Base-by-base conservation (phyloP, 2,797 vertebrate species). In the Alosa sapidissima region DNA sequence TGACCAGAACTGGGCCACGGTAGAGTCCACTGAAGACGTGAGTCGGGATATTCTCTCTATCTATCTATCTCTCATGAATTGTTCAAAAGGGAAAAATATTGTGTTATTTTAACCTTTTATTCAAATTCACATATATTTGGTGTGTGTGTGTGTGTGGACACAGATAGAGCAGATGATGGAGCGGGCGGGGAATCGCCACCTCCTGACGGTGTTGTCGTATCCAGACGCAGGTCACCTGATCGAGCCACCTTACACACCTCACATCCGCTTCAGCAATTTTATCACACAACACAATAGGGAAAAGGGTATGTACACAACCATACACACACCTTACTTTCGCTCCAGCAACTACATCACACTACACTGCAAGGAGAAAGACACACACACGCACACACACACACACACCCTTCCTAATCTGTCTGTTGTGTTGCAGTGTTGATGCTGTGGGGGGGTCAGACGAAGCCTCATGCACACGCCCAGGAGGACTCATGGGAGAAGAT, bases 401-500 rank as follows among this genome's bases (percentile, higher is more conserved):
- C 68, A 83, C 85, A 85, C 86, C 14, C 75, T 0, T 36, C 41
- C 5, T 54, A 21, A 21, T 68, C 41, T n/a, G 58, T 33, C 45
- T 8, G 82, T 81, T 90, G 86, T 87, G 14, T 55, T 55, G 52
- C 14, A 55, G 55, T 94, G 85, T 90, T 94, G 7, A 0, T 97
- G 87, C 84, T 95, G 14, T 95, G 94, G 88, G 96, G 96, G n/a
- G 96, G 97, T 83, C 89, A 94, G 68, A 91, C 94, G 62, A 95
- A 94, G 93, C 92, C 93, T 0, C 97, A 98, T 13, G 93, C 96
- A 2, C 87, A 93, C 0, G 97, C 96, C 55, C 97, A 97, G 90
- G 96, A 96, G 62, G 95, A 97, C 86, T 95, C 96, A 81, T 97
- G 96, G 96, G 88, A 87, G 85, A 96, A 95, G 91, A 97, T 96